Conservation (phyloP, 1,140 invertebrate genomes). For the Aphidius ervi region DNA sequence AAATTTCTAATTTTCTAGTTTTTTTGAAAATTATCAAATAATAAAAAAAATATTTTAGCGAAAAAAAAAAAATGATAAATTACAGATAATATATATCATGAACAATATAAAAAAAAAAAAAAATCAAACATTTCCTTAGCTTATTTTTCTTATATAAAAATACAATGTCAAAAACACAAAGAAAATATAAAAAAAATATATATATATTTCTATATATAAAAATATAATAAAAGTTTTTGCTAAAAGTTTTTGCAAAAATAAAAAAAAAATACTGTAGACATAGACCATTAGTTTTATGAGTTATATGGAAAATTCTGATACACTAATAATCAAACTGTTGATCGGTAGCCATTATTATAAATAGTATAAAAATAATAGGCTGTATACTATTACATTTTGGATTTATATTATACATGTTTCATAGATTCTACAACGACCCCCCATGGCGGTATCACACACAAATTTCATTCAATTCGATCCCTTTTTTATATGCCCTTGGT, state of each 20-base stretch:
- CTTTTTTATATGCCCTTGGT: conserved; percentile 15
- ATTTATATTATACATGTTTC: background rate
- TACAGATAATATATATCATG: no score
- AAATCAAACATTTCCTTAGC: no score
- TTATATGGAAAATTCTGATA: conserved; percentile 53
- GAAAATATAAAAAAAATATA: conserved; percentile 9
- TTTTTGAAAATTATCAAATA: background rate
- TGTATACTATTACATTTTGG: background rate
- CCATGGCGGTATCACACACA: conserved; percentile 17
- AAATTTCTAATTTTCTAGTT: background rate
- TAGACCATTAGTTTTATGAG: conserved; percentile 48
- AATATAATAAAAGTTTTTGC: conserved; percentile 2
- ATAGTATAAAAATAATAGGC: background rate
- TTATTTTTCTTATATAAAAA: no score
- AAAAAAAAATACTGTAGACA: conserved; percentile 29
- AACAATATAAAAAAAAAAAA: no score
- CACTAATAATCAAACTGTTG: conserved; percentile 51
- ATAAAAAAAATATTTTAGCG: background rate
- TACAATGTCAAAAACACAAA: background rate
- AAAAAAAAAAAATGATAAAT: background rate
- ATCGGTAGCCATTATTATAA: conserved; percentile 31
- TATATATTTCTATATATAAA: no score
- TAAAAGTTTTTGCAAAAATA: conserved; percentile 3
- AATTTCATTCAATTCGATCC: conserved; percentile 37
- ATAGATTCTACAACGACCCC: conserved; percentile 4